Evolutionary conservation across 2,113 vertebrate genomes (phyloP).

Genomic region (Podarcis muralis): DNA sequence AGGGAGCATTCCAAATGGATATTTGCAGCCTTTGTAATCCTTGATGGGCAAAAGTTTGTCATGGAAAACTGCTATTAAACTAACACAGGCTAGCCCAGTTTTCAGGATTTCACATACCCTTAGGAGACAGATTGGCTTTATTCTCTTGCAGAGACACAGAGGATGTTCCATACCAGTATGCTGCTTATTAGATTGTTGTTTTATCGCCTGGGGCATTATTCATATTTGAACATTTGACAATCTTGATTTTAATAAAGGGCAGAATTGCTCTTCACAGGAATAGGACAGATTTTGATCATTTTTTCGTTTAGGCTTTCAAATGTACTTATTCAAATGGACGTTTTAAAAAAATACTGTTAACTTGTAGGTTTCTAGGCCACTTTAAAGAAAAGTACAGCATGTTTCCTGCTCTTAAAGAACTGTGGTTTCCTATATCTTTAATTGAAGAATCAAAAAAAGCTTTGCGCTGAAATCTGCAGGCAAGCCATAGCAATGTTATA

Average conservation of each 20-base stretch:
- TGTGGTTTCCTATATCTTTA: not conserved
- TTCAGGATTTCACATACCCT: not conserved
- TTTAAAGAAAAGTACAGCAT: slow-evolving; percentile 4
- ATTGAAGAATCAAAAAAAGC: not conserved
- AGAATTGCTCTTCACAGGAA: not conserved
- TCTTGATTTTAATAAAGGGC: slow-evolving; percentile 3
- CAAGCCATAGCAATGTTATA: slow-evolving; percentile 5
- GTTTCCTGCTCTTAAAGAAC: slow-evolving; percentile 15
- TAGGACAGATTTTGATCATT: not conserved
- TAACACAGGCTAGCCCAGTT: not conserved
- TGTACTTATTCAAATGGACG: slow-evolving; percentile 6
- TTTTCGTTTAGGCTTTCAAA: slow-evolving; percentile 20
- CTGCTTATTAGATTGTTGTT: not conserved
- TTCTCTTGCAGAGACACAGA: not conserved
- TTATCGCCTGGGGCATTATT: slow-evolving; percentile 20
- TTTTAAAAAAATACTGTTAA: not conserved
- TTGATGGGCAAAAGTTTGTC: not conserved
- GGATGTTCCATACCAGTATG: not conserved
- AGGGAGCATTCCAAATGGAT: not conserved
- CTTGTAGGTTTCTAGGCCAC: not conserved
- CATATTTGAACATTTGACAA: not conserved
- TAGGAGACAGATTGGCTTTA: not conserved
- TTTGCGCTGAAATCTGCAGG: slow-evolving; percentile 1
- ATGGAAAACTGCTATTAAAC: not conserved
- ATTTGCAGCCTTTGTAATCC: not conserved